Base-by-base conservation (phyloP, 1,140 invertebrate genomes). In the Epicauta chinensis region DNA sequence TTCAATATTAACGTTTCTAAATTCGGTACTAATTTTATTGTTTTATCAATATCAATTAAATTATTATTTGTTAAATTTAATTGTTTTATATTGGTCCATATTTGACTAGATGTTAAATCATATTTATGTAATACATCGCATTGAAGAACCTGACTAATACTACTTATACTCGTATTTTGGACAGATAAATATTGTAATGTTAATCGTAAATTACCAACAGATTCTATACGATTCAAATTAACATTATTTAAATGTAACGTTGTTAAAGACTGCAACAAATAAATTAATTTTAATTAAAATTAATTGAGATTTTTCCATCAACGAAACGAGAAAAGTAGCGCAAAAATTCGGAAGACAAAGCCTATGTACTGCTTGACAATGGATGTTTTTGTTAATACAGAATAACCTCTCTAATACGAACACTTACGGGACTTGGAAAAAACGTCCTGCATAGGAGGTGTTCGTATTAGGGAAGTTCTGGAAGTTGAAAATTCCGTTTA, bases 31-130 rank as follows among this genome's bases (percentile, higher is more conserved):
- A 94, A 72, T 71, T 81, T 82, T 49, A 95, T 83, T 31, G 86
- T 84, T 65, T 85, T 78, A 71, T 93, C 89, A 51, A 95, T 87
- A 16, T 76, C 73, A 34, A 77, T 74, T 38, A 97, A 81, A 59
- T 81, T 74, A 74, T 96, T 96, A 58, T 82, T 78, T 39, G 84
- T 88, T 44, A 95, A 80, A 69, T 93, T 85, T 23, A 87, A 74
- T 55, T 81, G 72, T 9, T 74, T 75, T 4, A 91, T 63, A 53
- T 77, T 75, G 12, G 77, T 75, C 87, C 87, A 91, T 64, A 73
- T 73, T 75, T 82, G 66, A 61, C 69, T 70, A 53, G 56, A 60
- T 30, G 71, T 71, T 36, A 76, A 57, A 62, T 70, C 73, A 13
- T 69, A 59, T 65, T 80, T 82, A 61, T 83, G 81, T 16, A 90